Evolutionary conservation across 2,888 invertebrate species (phyloP).

Genomic region (Drosophila mulleri): DNA sequence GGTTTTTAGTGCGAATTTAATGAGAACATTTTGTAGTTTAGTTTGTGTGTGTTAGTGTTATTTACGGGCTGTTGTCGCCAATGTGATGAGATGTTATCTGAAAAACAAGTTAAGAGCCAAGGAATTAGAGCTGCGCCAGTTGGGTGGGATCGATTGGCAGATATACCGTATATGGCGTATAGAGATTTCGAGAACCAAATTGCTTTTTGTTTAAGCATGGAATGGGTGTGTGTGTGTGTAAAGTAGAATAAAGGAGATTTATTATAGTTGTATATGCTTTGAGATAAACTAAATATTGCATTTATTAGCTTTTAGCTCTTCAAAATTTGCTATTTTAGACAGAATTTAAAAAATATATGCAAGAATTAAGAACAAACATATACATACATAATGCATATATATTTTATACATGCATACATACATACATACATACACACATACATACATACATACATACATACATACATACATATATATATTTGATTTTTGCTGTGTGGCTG

Average conservation of each 20-base stretch:
- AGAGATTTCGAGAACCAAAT: neutral
- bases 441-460: too few species aligned
- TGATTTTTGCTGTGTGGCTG: too few species aligned
- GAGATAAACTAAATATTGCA: neutral
- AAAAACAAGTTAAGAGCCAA: neutral
- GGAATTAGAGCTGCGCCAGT: neutral
- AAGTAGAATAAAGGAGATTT: neutral
- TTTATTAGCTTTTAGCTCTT: neutral
- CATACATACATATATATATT: too few species aligned
- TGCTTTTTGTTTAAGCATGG: neutral
- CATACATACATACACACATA: too few species aligned
- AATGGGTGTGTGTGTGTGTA: neutral
- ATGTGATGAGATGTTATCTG: conserved; percentile 13
- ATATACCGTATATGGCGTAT: neutral
- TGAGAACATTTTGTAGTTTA: conserved; percentile 54
- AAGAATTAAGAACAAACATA: too few species aligned
- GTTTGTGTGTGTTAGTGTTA: conserved; percentile 8
- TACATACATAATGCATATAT: too few species aligned
- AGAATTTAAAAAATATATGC: too few species aligned
- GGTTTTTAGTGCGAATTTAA: conserved; percentile 48
- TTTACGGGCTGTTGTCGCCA: conserved; percentile 27
- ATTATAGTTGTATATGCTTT: neutral
- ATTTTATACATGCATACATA: too few species aligned
- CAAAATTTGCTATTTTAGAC: too few species aligned
- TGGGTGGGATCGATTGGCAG: neutral